Evolutionary conservation across 2,113 vertebrate genomes (phyloP), one percentile per base, ranked within the genome.

Genomic region (Cyanocitta stelleri): DNA sequence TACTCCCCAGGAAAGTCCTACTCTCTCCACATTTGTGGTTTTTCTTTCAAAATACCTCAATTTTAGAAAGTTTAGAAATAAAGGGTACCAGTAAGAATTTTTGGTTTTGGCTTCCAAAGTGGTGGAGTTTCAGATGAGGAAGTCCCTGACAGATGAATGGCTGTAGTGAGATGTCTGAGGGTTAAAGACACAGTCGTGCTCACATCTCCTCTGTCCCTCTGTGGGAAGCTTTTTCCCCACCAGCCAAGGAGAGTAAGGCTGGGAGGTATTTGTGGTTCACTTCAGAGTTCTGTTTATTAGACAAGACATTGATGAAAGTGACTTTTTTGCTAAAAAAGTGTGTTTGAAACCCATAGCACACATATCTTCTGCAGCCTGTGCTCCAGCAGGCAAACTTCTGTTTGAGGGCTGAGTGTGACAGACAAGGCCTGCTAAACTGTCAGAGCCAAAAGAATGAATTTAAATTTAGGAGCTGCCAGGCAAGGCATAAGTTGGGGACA

Each of bases 1-100:
- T 46, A 77, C 75, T 89, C 39, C 68, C 43, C 35, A 48, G 73
- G 86, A 92, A 90, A 97, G 76, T 87, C 56, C 35, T 77, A 77
- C 68, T 88, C 66, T 64, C 18, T 74, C 33, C 43, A 26, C 54
- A 32, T 82, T 59, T 78, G 10, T 11, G 12, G 2, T 7, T 87
- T 63, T 75, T 55, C 55, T 92, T 93, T 89, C 66, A 86, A 86
- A 93, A 74, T 20, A 86, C 72, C 15, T 46, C 54, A 2, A 52
- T 81, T 88, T 84, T 83, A 78, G 35, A 80, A 66, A 73, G 20
- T 22, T 88, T 62, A 27, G 77, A 87, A 77, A 55, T 55, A 82
- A 91, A 89, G 5, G 5, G 3, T 46, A 43, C 18, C 18, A 69
- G 17, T 26, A 64, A 73, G 15, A 26, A 51, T 48, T 90, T 92